phyloP scores from a whole-genome alignment of 2,797 vertebrate genomes.

The Lepus oiostolus region DNA sequence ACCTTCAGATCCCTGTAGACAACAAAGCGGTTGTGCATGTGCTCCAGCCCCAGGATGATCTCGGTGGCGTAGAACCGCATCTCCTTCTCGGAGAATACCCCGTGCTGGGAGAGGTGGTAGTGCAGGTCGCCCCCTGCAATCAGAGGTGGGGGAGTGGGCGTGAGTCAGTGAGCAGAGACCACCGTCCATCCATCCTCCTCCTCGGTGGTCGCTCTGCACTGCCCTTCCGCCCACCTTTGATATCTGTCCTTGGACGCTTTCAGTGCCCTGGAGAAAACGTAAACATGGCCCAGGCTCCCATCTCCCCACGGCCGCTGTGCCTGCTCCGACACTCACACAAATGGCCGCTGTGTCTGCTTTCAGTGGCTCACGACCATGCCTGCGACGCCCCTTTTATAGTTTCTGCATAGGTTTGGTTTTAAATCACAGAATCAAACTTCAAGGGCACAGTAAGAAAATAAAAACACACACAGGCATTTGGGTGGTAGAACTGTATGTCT shows the following conservation, averaged over 20 bases:
- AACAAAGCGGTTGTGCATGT: conserved; percentile 98
- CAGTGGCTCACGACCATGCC: background rate
- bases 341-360: fast-evolving
- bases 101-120: conserved; percentile 98
- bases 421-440: conserved; percentile 29
- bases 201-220: background rate
- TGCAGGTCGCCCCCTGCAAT: conserved; percentile 96
- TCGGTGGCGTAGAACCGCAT: conserved; percentile 99
- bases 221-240: fast-evolving
- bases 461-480: background rate
- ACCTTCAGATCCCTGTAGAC: conserved; percentile 99
- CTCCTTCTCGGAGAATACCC: conserved; percentile 98
- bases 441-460: background rate
- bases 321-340: background rate
- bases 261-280: background rate
- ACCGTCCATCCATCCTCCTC: too few species aligned
- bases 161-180: too few species aligned
- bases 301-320: too few species aligned
- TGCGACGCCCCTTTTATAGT: conserved; percentile 12
- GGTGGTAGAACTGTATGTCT: background rate
- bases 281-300: too few species aligned
- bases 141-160: background rate
- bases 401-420: background rate
- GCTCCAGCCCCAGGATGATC: conserved; percentile 98
- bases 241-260: background rate